Evolutionary conservation across 2,797 vertebrate species (phyloP), one percentile per base, ranked within the genome.

Genomic region (Spheniscus humboldti): DNA sequence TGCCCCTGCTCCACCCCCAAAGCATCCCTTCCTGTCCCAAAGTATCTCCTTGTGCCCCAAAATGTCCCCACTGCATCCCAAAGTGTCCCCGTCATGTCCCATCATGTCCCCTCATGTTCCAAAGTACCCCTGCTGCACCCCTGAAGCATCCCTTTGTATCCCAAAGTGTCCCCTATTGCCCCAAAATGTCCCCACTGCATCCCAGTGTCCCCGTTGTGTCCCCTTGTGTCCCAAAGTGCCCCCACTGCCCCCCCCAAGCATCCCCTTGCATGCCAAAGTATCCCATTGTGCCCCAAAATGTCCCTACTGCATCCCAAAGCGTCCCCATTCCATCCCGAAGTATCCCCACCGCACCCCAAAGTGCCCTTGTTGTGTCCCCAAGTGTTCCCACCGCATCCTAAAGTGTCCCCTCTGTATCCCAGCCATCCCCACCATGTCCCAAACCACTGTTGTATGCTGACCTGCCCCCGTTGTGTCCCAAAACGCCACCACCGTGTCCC

Each of bases 401-500:
- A 62, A 39, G 11, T 25, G 69, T 67, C 68, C 48, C 52, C 37
- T 37, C 35, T 24, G 12, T 7, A 27, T 9, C 41, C 52, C 45
- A 52, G 39, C 30, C 27, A 9, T 6, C 16, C 55, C 37, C 6
- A 17, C 23, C 1, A 0, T 28, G 33, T 43, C 86, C 91, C 73
- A 48, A 25, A 2, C 18, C 25, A 18, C 57, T 37, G 31, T 6
- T 17, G 6, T 2, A 9, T 2, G n/a, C 62, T 77, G 41, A 55
- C 30, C 68, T 24, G 68, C 12, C 30, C 47, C 35, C 1, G 1
- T 11, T 5, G 15, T 27, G 47, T 71, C 55, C 72, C 71, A 33
- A 47, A n/a, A 14, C 0, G 7, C 15, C 48, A 9, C 48, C 37
- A 2, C 25, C 1, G 0, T n/a, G 27, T n/a, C 39, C 81, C 73